Evolutionary conservation across 2,888 invertebrate genomes (phyloP).

Genomic region (Pollenia amentaria): DNA sequence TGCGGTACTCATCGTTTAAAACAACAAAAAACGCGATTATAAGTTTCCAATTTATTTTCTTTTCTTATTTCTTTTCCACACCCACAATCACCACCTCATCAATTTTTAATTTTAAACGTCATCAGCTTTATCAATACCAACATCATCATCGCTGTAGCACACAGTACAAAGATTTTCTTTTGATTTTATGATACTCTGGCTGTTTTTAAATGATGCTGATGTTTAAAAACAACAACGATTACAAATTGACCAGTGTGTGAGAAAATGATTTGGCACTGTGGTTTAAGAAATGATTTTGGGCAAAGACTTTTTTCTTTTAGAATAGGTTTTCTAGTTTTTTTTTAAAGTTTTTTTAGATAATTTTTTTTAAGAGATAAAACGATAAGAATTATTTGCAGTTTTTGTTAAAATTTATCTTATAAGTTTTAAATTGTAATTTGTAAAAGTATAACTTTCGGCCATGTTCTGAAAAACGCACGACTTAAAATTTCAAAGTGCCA

Average conservation of each 20-base stretch:
- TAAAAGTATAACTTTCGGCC: too few species aligned
- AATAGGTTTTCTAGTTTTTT: not conserved
- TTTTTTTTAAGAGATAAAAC: too few species aligned
- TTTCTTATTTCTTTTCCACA: not conserved
- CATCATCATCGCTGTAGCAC: constrained; percentile 17
- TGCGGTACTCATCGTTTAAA: too few species aligned
- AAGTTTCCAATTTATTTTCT: constrained; percentile 5
- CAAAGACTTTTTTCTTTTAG: not conserved
- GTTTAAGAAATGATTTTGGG: not conserved
- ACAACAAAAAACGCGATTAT: not conserved
- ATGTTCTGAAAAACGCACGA: too few species aligned
- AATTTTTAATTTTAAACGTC: constrained; percentile 19
- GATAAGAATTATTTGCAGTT: too few species aligned
- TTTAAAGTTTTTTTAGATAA: not conserved
- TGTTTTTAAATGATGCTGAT: constrained; percentile 26
- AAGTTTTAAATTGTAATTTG: too few species aligned
- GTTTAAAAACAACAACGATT: constrained; percentile 17
- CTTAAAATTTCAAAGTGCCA: too few species aligned
- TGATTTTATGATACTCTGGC: not conserved
- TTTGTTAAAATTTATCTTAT: too few species aligned
- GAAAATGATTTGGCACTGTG: constrained; percentile 14
- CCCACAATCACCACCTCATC: constrained; percentile 44
- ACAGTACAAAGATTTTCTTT: not conserved
- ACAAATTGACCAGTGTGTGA: constrained; percentile 10
- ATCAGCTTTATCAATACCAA: constrained; percentile 29